Evolutionary conservation across 2,113 vertebrate genomes (phyloP).

Genomic region (Tachycineta bicolor): DNA sequence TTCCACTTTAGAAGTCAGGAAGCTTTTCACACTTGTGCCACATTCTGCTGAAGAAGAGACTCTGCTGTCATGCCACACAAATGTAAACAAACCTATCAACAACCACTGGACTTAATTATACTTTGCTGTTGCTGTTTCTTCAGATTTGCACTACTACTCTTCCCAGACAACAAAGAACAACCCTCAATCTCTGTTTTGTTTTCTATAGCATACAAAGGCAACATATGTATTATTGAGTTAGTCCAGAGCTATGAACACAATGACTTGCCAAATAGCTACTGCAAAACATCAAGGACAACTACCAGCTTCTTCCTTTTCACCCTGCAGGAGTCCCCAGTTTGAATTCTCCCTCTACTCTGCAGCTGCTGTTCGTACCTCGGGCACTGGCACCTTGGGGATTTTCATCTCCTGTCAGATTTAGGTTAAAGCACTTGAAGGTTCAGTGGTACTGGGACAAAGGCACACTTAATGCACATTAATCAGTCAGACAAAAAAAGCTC

Average conservation of each 20-base stretch:
- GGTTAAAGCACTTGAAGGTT: background rate
- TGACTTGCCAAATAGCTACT: background rate
- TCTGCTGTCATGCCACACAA: background rate
- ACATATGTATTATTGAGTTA: background rate
- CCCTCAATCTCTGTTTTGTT: background rate
- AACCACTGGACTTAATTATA: background rate
- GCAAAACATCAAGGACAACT: background rate
- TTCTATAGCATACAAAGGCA: background rate
- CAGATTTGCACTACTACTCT: background rate
- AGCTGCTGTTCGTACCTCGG: background rate
- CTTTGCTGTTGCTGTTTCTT: background rate
- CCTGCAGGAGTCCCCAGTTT: background rate
- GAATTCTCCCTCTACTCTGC: background rate
- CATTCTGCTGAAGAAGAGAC: background rate
- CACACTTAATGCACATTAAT: background rate
- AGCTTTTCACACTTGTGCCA: background rate
- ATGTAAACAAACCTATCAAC: background rate
- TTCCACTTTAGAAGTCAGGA: constrained; percentile 7
- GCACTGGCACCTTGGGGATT: background rate
- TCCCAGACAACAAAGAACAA: background rate
- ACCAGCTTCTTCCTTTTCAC: background rate
- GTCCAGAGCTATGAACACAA: background rate
- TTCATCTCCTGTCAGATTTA: background rate
- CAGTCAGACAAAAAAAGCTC: background rate
- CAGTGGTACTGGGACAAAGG: background rate